Base-by-base conservation (phyloP, 2,888 invertebrate species). In the Agrochola circellaris region DNA sequence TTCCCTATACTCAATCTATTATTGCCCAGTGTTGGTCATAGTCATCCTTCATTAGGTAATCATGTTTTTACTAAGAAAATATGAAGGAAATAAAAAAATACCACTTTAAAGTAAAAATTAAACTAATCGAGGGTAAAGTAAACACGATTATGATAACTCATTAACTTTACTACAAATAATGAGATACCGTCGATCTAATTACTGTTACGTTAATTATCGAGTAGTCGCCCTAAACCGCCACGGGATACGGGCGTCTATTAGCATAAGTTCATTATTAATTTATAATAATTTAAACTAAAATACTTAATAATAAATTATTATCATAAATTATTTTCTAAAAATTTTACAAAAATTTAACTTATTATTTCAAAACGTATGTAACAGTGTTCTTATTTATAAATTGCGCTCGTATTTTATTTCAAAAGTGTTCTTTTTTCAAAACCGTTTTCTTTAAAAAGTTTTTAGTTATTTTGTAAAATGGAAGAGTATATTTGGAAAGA, bases 401-500 rank as follows among this genome's bases (percentile, higher is more conserved):
- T 45, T 0, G 54, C 48, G 30, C 38, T 68, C 13, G 20, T 17
- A 5, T 26, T 62, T 45, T 64, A 9, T 9, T 23, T 64, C 17
- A 3, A 42, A 73, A 66, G 56, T 75, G 75, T 79, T 70, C 7
- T 11, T 64, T 34, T 66, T 75, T 34, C 15, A 26, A 79, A 73
- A 62, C 11, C 0, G 13, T 72, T 61, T 54, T 56, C 5, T 13
- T 13, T 26, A 65, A 61, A 58, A 2, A 8, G 54, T 0, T 30
- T 23, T n/a, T 2, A 17, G 3, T 13, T 30, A 8, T 69, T 45
- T 65, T 23, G 1, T n/a, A 67, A 60, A 30, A 95, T 96, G 95
- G 96, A 95, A 78, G 90, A 92, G 34, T 74, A 77, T 4, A 69
- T 95, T 4, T 95, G 92, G 90, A 94, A 93, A 56, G 94, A 95